Percentiles rank a stretch among this genome's conserved stretches.
phyloP scores from a whole-genome alignment of 2,888 invertebrate species.

The Torymus auratus region DNA sequence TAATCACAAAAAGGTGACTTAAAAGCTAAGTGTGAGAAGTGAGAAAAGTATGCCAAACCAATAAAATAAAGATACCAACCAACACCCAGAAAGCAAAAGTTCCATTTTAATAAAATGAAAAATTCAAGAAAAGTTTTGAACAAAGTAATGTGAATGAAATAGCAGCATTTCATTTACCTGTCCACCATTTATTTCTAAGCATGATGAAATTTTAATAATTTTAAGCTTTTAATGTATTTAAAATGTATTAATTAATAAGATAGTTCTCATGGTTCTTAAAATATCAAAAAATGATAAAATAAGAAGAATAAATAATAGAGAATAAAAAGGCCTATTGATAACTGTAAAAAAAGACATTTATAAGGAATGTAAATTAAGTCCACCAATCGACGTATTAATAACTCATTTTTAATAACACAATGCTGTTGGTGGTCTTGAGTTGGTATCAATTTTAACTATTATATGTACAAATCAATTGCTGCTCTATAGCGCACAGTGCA shows the following conservation, averaged over 20 bases:
- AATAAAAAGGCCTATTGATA: conserved; percentile 5
- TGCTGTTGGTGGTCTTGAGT: conserved; percentile 73
- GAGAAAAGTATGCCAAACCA: conserved; percentile 54
- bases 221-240: neutral
- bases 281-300: conserved; percentile 31
- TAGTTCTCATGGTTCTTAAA: neutral
- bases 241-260: neutral
- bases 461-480: conserved; percentile 61
- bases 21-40: conserved; percentile 61
- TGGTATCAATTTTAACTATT: conserved; percentile 69
- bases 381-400: conserved; percentile 45
- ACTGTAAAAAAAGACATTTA: conserved; percentile 1
- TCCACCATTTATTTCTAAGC: conserved; percentile 32
- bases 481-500: conserved; percentile 63
- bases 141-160: conserved; percentile 45
- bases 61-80: conserved; percentile 74
- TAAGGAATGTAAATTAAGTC: conserved; percentile 14
- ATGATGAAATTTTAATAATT: conserved; percentile 8
- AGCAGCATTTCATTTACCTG: neutral
- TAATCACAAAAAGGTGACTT: conserved; percentile 61
- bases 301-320: conserved; percentile 16
- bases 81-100: conserved; percentile 70
- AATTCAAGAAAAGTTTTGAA: conserved; percentile 32
- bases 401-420: conserved; percentile 57
- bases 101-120: conserved; percentile 66